These are phyloP conservation scores for Salvelinus namaycush DNA, from an alignment of 2,113 vertebrate species.

Conservation along the genomic window DNA sequence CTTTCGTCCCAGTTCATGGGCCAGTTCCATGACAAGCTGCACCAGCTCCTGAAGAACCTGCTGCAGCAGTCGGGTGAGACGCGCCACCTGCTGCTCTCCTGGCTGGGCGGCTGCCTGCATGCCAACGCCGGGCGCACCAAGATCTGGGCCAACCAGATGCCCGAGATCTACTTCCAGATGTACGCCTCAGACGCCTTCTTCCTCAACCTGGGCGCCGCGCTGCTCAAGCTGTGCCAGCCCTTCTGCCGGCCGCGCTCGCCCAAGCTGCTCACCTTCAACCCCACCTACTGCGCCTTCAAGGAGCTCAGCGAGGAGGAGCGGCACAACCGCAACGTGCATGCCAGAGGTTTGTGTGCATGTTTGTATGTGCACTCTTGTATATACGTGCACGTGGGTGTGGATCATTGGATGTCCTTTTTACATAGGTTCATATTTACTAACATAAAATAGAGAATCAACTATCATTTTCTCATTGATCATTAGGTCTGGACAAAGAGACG, in stretches of 20 bases:
- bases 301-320: constrained; percentile 93
- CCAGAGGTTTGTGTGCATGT: constrained; percentile 78
- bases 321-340: constrained; percentile 87
- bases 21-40: constrained; percentile 95
- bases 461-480: constrained; percentile 7
- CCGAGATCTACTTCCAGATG: constrained; percentile 97
- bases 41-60: constrained; percentile 92
- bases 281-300: constrained; percentile 91
- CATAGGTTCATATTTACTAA: no score
- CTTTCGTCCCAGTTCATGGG: constrained; percentile 84
- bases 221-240: constrained; percentile 95
- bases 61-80: constrained; percentile 91
- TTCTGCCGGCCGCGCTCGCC: constrained; percentile 91
- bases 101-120: constrained; percentile 94
- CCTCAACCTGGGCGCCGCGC: constrained; percentile 90
- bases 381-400: no score
- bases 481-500: constrained; percentile 95
- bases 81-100: constrained; percentile 89
- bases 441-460: no score
- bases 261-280: constrained; percentile 92
- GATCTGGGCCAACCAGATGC: constrained; percentile 99
- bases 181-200: constrained; percentile 95
- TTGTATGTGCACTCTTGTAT: background rate
- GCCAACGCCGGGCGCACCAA: constrained; percentile 91
- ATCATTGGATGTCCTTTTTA: no score